Conservation (phyloP, 2,113 vertebrate genomes). For the Stomatorhinus ivindoensis region DNA sequence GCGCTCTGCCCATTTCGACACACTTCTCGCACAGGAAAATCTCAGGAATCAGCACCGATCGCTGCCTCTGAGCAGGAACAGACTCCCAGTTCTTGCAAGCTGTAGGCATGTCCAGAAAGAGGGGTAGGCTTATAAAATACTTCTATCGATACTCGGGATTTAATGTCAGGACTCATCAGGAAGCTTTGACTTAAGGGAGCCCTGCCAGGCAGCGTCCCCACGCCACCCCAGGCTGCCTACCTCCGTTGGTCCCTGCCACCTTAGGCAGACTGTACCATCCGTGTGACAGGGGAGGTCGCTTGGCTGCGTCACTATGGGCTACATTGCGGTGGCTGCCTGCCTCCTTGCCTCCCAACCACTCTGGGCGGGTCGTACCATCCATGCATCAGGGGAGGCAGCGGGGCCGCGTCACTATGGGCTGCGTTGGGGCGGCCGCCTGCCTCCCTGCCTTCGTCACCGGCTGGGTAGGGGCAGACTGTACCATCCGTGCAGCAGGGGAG, state of each 20-base stretch:
- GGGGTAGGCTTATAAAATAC: background rate
- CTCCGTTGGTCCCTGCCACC: background rate
- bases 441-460: background rate
- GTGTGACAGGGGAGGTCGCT: background rate
- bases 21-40: background rate
- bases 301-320: too few species aligned
- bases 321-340: too few species aligned
- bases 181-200: background rate
- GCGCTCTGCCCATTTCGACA: background rate
- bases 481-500: background rate
- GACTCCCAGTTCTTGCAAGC: too few species aligned
- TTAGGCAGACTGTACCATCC: background rate
- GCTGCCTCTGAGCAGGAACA: background rate
- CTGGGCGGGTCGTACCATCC: background rate
- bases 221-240: background rate
- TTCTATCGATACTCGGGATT: background rate
- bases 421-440: background rate
- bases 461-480: background rate
- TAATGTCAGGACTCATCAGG: background rate
- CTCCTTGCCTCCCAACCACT: too few species aligned
- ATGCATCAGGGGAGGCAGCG: background rate
- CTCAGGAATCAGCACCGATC: background rate
- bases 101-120: background rate
- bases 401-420: background rate
- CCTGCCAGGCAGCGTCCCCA: background rate